Evolutionary conservation across 2,113 vertebrate genomes (phyloP), one percentile per base, ranked within the genome.

Genomic region (Tympanuchus pallidicinctus): DNA sequence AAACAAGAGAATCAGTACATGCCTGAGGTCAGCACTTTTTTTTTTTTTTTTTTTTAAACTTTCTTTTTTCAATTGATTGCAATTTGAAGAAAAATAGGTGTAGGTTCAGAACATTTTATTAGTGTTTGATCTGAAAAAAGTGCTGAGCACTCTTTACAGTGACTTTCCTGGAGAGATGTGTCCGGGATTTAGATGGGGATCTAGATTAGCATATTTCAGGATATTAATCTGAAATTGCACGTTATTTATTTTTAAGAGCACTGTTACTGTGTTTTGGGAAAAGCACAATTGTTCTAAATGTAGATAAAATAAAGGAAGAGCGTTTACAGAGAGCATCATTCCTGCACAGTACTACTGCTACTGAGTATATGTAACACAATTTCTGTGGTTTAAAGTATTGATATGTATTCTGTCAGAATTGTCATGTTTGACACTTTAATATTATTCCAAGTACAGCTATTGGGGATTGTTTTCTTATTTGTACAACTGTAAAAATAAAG

Each of bases 221-320:
- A 61, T 87, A 38, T 48, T 83, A 84, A n/a, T 86, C 80, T 93
- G 94, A 93, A 92, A 95, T 96, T 90, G 92, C 92, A 89, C 89
- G 93, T 92, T 89, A 96, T 96, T 94, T 96, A 94, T 94, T 93
- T 97, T 95, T 91, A 94, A 92, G 75, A 97, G 88, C 90, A 92
- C 94, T 93, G 70, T 96, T 96, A 91, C 71, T 97, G 95, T 97
- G 91, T 95, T 93, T 97, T 94, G 69, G 88, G 71, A 96, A 98
- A 97, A 98, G 98, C 97, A 98, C 98, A 98, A 98, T 93, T 94
- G 76, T 97, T 97, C 89, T 92, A 96, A 93, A 95, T 97, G 94
- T 97, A 95, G 32, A 96, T 97, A 80, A 82, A 97, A 54, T 87
- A 71, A 82, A 96, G 74, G 56, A 91, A 82, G 61, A 75, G 50